These are phyloP conservation scores for Augochlora pura DNA, from an alignment of 1,140 invertebrate species.

Conservation along the genomic window DNA sequence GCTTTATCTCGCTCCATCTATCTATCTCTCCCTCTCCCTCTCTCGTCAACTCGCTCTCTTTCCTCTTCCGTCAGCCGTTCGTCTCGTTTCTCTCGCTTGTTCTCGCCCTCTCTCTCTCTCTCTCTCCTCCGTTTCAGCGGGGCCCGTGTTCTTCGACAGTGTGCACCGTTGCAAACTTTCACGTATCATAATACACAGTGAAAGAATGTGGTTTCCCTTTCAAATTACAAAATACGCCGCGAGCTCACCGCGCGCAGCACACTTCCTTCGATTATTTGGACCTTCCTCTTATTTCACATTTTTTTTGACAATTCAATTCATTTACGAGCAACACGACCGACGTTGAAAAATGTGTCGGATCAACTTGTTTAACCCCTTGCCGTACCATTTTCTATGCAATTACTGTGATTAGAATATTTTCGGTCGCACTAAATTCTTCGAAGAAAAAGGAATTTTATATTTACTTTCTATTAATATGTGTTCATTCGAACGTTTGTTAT, in stretches of 20 bases:
- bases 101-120: constrained; percentile 6
- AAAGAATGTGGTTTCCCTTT: constrained; percentile 79
- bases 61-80: no score
- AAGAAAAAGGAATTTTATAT: no score
- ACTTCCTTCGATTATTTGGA: constrained; percentile 64
- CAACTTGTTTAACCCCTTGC: no score
- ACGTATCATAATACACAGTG: constrained; percentile 78
- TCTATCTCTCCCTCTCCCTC: constrained; percentile 24
- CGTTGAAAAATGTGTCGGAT: no score
- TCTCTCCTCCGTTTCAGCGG: constrained; percentile 23
- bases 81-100: not conserved
- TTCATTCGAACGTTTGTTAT: no score
- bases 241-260: constrained; percentile 46
- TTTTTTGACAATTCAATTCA: not conserved
- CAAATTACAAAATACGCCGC: constrained; percentile 77
- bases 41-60: not conserved
- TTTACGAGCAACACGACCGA: no score
- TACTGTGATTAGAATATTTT: no score
- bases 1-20: no score
- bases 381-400: no score
- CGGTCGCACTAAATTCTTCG: no score
- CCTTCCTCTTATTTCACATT: constrained; percentile 35
- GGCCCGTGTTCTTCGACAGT: constrained; percentile 16
- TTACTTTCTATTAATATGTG: no score
- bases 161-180: constrained; percentile 73